A percentile compares a stretch with the other conserved stretches of the same genome.
These are phyloP conservation scores for Aphidius ervi DNA, from an alignment of 1,140 invertebrate species.

Conservation along the genomic window DNA sequence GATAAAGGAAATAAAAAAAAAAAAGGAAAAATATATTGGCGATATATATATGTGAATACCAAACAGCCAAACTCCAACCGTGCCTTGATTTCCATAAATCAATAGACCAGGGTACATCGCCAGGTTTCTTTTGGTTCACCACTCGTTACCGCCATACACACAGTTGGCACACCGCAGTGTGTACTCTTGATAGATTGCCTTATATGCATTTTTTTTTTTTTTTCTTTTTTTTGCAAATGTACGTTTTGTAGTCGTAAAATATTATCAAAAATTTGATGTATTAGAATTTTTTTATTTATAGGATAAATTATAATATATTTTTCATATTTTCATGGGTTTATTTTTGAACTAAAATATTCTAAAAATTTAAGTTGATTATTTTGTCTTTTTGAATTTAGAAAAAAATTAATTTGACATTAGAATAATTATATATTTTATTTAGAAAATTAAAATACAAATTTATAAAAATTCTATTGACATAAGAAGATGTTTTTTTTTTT, in stretches of 20 bases:
- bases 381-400: too few relatives aligned
- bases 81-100: slow-evolving; percentile 43
- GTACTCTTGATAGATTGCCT: slow-evolving; percentile 27
- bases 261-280: slow-evolving; percentile 6
- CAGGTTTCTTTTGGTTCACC: slow-evolving; percentile 23
- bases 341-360: too few relatives aligned
- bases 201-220: slow-evolving; percentile 27
- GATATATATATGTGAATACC: slow-evolving; percentile 7
- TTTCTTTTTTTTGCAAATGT: slow-evolving; percentile 20
- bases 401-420: too few relatives aligned
- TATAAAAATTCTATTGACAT: too few relatives aligned
- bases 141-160: slow-evolving; percentile 21
- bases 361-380: too few relatives aligned
- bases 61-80: slow-evolving; percentile 35
- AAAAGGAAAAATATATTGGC: slow-evolving; percentile 9
- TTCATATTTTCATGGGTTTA: too few relatives aligned
- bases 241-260: slow-evolving; percentile 17
- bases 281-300: too few relatives aligned
- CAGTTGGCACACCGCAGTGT: not conserved
- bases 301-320: too few relatives aligned
- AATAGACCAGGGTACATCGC: slow-evolving; percentile 27
- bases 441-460: too few relatives aligned
- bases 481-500: too few relatives aligned
- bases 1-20: slow-evolving; percentile 5
- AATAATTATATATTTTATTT: too few relatives aligned